Base-by-base conservation (phyloP, 2,888 invertebrate species). In the Dysmachus trigonus region DNA sequence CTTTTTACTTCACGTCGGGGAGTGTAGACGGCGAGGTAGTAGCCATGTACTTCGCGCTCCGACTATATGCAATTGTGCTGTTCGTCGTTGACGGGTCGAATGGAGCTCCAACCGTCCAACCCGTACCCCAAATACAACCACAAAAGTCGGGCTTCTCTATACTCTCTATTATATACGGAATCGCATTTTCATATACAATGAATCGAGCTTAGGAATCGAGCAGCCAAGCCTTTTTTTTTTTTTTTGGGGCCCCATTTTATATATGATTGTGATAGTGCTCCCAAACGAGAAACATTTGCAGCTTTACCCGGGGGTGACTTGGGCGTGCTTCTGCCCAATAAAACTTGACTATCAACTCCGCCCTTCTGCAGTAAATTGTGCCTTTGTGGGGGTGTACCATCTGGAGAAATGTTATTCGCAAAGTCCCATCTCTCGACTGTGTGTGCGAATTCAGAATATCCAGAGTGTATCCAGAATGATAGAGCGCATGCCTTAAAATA, bases 341-440 rank as follows among this genome's bases (percentile, higher is more conserved):
- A 85, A 86, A 62, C 71, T 81, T 81, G 72, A 51, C 62, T 53
- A 72, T 33, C 87, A 87, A 86, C 88, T 87, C 88, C 88, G 88
- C 88, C 88, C 84, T 77, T 86, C 73, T 85, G 85, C 74, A 85
- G 86, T 85, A 86, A 85, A 86, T 30, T 81, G 33, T 82, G 38
- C 35, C 15, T 10, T 8, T 72, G 71, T 72, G 72, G 72, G 38
- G 72, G 38, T 72, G 71, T 83, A 27, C 18, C 27, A 18, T 82
- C 10, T 73, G 35, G 31, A 13, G 71, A 72, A 35, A 83, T 41
- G 72, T 72, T 83, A 72, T 71, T 27, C 27, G 31, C 15, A 38
- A 15, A 83, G 51, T 81, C 53, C 33, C 30, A 33, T 10, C 31
- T 10, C 31, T n/a, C 81, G 51, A 15, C 6, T 79, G 22, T 79